Percentiles rank a stretch among this genome's conserved stretches.
These are phyloP conservation scores for Tor tambroides DNA, from an alignment of 2,113 vertebrate species.

Conservation along the genomic window DNA sequence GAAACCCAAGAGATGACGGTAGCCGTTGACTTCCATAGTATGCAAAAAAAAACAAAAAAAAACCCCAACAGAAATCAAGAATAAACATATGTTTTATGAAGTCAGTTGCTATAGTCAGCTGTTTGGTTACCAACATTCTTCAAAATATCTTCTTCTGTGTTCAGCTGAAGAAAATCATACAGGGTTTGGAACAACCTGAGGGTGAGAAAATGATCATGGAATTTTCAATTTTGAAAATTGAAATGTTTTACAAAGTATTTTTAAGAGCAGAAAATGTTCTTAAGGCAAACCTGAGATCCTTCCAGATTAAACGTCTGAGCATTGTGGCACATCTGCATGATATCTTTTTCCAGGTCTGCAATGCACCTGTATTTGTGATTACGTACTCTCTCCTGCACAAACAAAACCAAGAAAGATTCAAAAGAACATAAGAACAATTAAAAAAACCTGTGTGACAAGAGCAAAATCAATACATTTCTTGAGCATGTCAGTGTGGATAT, in stretches of 20 bases:
- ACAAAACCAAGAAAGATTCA: neutral
- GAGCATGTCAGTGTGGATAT: neutral
- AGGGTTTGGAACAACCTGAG: too few species aligned
- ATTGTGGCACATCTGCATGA: constrained; percentile 95
- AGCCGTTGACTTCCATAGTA: too few species aligned
- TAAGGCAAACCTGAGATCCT: constrained; percentile 85
- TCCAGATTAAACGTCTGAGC: constrained; percentile 98
- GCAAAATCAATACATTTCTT: neutral
- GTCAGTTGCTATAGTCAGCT: too few species aligned
- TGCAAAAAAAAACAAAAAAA: too few species aligned
- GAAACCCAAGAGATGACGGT: too few species aligned
- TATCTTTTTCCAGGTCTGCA: constrained; percentile 94
- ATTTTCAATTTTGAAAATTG: too few species aligned
- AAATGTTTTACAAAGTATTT: neutral
- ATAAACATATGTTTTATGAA: too few species aligned
- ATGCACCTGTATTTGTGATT: constrained; percentile 98
- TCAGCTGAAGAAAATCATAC: too few species aligned
- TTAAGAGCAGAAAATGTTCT: neutral
- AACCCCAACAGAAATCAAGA: too few species aligned
- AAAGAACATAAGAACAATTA: neutral
- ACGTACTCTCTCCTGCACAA: constrained; percentile 91
- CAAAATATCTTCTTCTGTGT: too few species aligned
- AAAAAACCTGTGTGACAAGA: neutral
- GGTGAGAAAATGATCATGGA: too few species aligned
- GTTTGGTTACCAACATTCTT: too few species aligned